These are phyloP conservation scores for Portevinia maculata DNA, from an alignment of 2,888 invertebrate genomes.

Conservation along the genomic window DNA sequence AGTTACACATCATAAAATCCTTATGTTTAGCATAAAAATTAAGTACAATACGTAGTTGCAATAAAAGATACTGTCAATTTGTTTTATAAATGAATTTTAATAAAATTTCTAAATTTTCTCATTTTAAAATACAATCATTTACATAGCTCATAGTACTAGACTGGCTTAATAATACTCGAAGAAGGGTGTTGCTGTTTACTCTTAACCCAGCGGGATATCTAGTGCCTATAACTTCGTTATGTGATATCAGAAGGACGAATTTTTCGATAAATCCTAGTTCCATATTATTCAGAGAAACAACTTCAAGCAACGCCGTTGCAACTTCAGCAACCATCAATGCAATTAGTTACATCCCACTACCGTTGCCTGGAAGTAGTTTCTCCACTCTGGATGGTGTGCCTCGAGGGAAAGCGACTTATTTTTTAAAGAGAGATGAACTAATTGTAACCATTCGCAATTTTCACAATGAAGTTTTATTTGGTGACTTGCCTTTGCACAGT, in stretches of 20 bases:
- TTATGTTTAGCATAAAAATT: too few relatives aligned
- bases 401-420: slow-evolving; percentile 84
- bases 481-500: slow-evolving; percentile 88
- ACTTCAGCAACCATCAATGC: slow-evolving; percentile 63
- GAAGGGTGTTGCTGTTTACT: slow-evolving; percentile 82
- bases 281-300: slow-evolving; percentile 47
- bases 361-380: slow-evolving; percentile 80
- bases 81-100: too few relatives aligned
- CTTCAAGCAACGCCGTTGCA: slow-evolving; percentile 54
- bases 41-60: too few relatives aligned
- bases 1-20: too few relatives aligned
- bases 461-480: slow-evolving; percentile 85
- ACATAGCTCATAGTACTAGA: slow-evolving; percentile 81
- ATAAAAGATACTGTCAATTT: too few relatives aligned
- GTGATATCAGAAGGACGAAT: slow-evolving; percentile 77
- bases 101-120: too few relatives aligned
- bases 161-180: slow-evolving; percentile 81
- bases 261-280: slow-evolving; percentile 43
- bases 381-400: slow-evolving; percentile 80
- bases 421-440: slow-evolving; percentile 83
- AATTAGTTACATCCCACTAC: slow-evolving; percentile 75
- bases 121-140: neutral
- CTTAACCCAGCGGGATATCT: slow-evolving; percentile 83
- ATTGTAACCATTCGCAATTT: slow-evolving; percentile 82
- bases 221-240: slow-evolving; percentile 81